A percentile compares a stretch with the other conserved stretches of the same genome.
phyloP scores from a whole-genome alignment of 1,140 invertebrate species.

The Drosophila lowei region DNA sequence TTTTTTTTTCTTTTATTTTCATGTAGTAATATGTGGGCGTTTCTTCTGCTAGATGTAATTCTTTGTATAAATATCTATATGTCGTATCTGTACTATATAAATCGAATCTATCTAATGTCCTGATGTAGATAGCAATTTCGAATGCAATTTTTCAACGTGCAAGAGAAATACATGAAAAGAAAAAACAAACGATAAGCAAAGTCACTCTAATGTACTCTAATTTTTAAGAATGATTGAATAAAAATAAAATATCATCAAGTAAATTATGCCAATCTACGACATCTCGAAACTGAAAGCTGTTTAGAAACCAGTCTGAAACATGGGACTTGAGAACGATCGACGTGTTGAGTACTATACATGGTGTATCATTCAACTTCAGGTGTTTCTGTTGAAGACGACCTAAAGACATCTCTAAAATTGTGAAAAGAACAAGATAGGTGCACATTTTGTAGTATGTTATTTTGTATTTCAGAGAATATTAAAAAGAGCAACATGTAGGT shows the following conservation, averaged over 20 bases:
- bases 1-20: conserved; percentile 17
- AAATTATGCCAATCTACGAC: too few relatives aligned
- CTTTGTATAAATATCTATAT: conserved; percentile 22
- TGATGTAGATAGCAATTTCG: conserved; percentile 3
- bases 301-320: too few relatives aligned
- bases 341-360: too few relatives aligned
- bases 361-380: too few relatives aligned
- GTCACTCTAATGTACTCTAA: conserved; percentile 43
- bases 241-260: conserved; percentile 24
- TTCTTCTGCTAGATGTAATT: conserved; percentile 18
- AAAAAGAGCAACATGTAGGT: too few relatives aligned
- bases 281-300: too few relatives aligned
- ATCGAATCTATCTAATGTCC: neutral
- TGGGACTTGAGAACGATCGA: too few relatives aligned
- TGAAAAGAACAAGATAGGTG: too few relatives aligned
- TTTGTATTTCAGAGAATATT: too few relatives aligned
- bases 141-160: conserved; percentile 1
- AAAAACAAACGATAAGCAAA: conserved; percentile 20
- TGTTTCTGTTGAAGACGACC: too few relatives aligned
- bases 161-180: conserved; percentile 30
- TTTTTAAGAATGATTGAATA: conserved; percentile 38
- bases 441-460: too few relatives aligned
- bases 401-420: too few relatives aligned
- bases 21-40: conserved; percentile 14
- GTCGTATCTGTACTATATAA: neutral